phyloP scores from a whole-genome alignment of 2,888 invertebrate species.

The Pandemis heparana region DNA sequence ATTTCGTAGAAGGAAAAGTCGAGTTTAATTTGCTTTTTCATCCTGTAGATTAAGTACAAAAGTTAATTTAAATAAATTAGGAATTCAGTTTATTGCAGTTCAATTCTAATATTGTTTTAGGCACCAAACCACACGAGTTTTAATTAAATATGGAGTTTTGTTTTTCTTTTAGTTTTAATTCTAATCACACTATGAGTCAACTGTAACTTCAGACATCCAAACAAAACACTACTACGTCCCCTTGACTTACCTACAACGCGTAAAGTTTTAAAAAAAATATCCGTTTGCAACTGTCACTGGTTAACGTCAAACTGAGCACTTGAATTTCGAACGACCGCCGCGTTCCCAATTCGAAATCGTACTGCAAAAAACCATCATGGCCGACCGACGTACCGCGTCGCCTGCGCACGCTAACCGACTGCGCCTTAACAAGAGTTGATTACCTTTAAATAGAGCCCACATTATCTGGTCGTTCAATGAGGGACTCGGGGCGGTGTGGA shows the following conservation, averaged over 20 bases:
- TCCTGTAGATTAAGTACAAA: neutral
- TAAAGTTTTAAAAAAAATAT: slow-evolving; percentile 53
- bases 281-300: slow-evolving; percentile 77
- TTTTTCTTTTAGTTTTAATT: neutral
- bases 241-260: slow-evolving; percentile 35
- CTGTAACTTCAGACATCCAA: neutral
- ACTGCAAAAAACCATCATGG: slow-evolving; percentile 54
- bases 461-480: slow-evolving; percentile 87
- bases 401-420: slow-evolving; percentile 82
- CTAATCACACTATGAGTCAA: neutral
- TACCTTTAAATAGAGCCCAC: slow-evolving; percentile 88
- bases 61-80: too few species aligned
- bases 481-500: slow-evolving; percentile 70
- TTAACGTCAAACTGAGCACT: slow-evolving; percentile 70
- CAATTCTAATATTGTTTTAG: neutral
- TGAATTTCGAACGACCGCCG: slow-evolving; percentile 60
- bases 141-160: neutral
- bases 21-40: neutral
- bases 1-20: slow-evolving; percentile 8
- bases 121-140: neutral
- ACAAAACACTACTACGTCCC: neutral
- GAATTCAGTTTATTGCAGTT: too few species aligned
- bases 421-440: slow-evolving; percentile 87
- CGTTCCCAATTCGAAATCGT: slow-evolving; percentile 67
- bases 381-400: slow-evolving; percentile 62